Conservation (phyloP, 2,113 vertebrate species). For the Passer domesticus region DNA sequence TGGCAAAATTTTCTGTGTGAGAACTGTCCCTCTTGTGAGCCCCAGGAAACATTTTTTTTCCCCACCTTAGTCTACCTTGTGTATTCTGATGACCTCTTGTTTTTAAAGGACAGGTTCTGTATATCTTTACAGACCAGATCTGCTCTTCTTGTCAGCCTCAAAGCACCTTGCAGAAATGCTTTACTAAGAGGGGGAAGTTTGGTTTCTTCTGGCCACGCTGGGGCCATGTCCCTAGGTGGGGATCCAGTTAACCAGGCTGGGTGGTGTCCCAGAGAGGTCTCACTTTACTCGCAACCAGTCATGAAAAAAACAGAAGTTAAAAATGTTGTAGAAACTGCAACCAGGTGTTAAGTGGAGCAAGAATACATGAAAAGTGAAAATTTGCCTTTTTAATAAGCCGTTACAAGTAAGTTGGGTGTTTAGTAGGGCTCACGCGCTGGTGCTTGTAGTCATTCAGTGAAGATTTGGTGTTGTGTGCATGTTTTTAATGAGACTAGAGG, state of each 20-base stretch:
- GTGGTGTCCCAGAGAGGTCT: neutral
- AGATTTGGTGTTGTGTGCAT: neutral
- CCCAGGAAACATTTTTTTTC: neutral
- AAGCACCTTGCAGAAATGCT: neutral
- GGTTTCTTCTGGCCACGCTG: neutral
- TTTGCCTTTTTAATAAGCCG: conserved; percentile 73
- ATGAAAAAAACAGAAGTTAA: conserved; percentile 19
- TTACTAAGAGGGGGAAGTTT: neutral
- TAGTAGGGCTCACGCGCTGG: conserved; percentile 42
- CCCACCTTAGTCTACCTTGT: neutral
- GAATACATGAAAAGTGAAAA: conserved; percentile 78
- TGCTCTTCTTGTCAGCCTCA: neutral
- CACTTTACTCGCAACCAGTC: neutral
- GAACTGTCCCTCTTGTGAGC: neutral
- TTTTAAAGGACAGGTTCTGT: neutral
- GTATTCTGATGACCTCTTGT: neutral
- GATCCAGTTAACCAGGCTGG: neutral
- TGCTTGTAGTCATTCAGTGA: conserved; percentile 75
- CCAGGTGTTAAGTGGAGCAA: conserved; percentile 63
- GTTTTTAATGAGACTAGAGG: conserved; percentile 42
- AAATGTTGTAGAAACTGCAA: conserved; percentile 63
- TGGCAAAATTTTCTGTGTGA: neutral
- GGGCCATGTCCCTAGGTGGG: neutral
- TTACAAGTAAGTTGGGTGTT: conserved; percentile 48
- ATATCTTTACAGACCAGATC: neutral